Conservation (phyloP, 1,140 invertebrate species). For the Meloidogyne floridensis region DNA sequence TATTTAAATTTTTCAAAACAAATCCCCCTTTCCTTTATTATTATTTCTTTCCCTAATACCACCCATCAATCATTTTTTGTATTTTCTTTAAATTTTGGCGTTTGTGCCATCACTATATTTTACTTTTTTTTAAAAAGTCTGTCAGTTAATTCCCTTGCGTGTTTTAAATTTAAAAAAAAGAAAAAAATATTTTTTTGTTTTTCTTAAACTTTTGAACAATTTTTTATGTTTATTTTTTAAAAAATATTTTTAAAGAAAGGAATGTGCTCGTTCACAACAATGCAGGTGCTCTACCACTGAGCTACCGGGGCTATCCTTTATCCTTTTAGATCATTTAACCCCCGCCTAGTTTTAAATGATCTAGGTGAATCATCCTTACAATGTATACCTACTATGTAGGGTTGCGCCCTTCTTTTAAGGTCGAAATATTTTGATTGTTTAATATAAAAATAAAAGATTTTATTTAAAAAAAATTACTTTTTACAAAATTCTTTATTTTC, state of each 20-base stretch:
- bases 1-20: too few species aligned
- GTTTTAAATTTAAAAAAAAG: background rate
- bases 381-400: too few species aligned
- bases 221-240: background rate
- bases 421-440: too few species aligned
- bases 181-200: background rate
- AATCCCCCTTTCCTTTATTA: background rate
- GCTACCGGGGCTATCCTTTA: too few species aligned
- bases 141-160: slow-evolving; percentile 4
- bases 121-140: background rate
- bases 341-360: too few species aligned
- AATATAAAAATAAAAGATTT: background rate
- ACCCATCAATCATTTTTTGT: background rate
- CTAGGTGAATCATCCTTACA: too few species aligned
- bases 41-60: background rate
- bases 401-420: too few species aligned
- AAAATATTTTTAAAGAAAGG: too few species aligned
- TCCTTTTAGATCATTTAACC: too few species aligned
- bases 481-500: background rate
- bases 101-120: background rate
- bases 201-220: background rate
- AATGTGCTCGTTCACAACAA: too few species aligned
- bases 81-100: background rate
- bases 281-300: too few species aligned
- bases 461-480: background rate